Conservation (phyloP, 1,140 invertebrate species). For the Drosophila bifasciata region DNA sequence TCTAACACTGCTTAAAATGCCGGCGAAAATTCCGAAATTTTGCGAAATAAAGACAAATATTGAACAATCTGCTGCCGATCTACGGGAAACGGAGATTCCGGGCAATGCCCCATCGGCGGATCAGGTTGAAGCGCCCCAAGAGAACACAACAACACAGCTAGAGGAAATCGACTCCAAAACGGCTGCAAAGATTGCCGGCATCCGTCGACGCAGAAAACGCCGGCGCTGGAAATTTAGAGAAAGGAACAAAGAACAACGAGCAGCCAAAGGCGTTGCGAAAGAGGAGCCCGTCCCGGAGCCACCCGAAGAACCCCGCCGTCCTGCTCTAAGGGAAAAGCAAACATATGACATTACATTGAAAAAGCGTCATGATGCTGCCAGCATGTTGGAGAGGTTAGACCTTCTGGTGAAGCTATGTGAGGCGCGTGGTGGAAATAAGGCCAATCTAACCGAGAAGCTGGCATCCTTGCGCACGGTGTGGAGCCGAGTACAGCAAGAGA, state of each 20-base stretch:
- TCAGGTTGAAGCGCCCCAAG: conserved; percentile 11
- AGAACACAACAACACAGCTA: conserved; percentile 30
- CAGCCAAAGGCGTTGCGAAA: not conserved
- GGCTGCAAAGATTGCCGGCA: conserved; percentile 8
- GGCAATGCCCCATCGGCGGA: not conserved
- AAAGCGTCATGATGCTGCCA: conserved; percentile 51
- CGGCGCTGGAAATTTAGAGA: conserved; percentile 34
- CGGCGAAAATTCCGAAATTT: conserved; percentile 29
- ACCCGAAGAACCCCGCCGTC: not conserved
- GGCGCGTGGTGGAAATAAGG: conserved; percentile 42
- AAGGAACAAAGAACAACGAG: conserved; percentile 2
- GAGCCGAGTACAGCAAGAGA: conserved; percentile 46
- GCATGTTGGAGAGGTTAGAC: conserved; percentile 59
- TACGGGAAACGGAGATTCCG: conserved; percentile 23
- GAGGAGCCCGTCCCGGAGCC: not conserved
- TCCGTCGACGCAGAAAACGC: conserved; percentile 30
- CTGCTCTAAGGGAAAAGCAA: not conserved
- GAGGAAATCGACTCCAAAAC: conserved; percentile 22
- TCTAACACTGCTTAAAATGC: conserved; percentile 60
- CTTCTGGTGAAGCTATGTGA: conserved; percentile 58
- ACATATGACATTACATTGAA: conserved; percentile 40
- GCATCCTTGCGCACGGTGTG: conserved; percentile 52
- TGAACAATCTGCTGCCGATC: conserved; percentile 27
- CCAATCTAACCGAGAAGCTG: conserved; percentile 32
- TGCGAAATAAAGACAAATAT: conserved; percentile 55